Evolutionary conservation across 1,140 invertebrate species (phyloP), one percentile per base, ranked within the genome.

Genomic region (Leguminivora glycinivorella): DNA sequence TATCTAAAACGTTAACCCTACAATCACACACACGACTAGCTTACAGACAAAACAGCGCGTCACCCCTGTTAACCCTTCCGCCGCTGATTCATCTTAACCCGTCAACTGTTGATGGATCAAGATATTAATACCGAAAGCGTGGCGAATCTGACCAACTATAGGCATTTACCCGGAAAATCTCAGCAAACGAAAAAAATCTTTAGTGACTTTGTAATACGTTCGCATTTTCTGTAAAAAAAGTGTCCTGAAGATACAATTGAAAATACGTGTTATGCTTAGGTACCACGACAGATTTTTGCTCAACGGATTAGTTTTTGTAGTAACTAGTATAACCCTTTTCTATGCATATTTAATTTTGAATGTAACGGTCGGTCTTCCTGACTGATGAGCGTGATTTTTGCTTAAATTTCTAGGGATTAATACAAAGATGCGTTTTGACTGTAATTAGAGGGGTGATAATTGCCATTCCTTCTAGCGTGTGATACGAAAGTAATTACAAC

Each of bases 41-140:
- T 63, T 26, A 26, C 58, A 52, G 47, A 63, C 25, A 63, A 80
- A 31, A 83, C 82, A 85, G 79, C 73, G 78, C 75, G 73, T 6
- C 79, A 6, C 67, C 67, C 52, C 34, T 60, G 24, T 72, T 72
- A 82, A 79, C 80, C 75, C 75, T 77, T 78, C 68, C 75, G 66
- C 60, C 78, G 69, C 75, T 77, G 84, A 86, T 85, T 84, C 84
- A 89, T 87, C 84, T 81, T 77, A 77, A 81, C 72, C 75, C 81
- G 76, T 77, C 77, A 84, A 70, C 77, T 67, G 74, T 56, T 84
- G 83, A 84, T 79, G 81, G 83, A 82, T 84, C 81, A 83, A 84
- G 81, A 84, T 83, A 84, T 83, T 84, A 84, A 84, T 81, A 80
- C 81, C 75, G 72, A 71, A 69, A 82, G 83, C 83, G 83, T 84